phyloP scores from a whole-genome alignment of 1,140 invertebrate genomes.

The Cherax quadricarinatus region DNA sequence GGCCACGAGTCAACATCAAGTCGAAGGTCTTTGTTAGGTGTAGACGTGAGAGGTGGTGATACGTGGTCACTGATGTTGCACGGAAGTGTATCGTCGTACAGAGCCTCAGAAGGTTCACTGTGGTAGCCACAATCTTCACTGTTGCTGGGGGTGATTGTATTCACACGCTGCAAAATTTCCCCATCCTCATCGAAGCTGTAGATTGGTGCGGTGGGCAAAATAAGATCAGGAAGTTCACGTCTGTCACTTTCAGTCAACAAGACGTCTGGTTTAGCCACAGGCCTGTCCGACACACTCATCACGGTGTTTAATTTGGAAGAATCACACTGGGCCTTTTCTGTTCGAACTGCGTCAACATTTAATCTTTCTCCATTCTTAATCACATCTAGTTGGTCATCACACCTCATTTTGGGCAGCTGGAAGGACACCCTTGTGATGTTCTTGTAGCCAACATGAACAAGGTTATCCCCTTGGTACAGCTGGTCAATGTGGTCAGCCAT shows the following conservation, averaged over 20 bases:
- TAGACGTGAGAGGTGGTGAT: background rate
- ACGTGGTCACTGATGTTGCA: background rate
- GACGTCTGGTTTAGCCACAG: background rate
- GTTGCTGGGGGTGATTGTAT: background rate
- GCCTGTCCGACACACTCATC: background rate
- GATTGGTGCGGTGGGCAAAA: conserved; percentile 30
- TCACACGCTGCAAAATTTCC: conserved; percentile 26
- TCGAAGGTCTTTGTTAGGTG: background rate
- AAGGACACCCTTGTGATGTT: background rate
- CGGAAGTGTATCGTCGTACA: background rate
- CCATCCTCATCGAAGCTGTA: conserved; percentile 59
- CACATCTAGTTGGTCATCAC: background rate
- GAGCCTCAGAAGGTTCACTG: background rate
- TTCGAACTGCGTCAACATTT: background rate
- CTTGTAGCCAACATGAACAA: background rate
- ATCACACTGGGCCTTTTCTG: background rate
- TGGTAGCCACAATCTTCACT: background rate
- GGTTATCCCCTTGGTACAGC: background rate
- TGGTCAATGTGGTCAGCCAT: conserved; percentile 45
- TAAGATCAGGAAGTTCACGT: background rate
- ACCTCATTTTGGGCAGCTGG: background rate
- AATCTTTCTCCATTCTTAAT: background rate
- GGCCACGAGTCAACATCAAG: background rate
- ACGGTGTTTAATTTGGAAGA: background rate
- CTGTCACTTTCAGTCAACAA: background rate